A percentile compares a stretch with the other conserved stretches of the same genome.
Conservation (phyloP, 2,888 invertebrate genomes). For the Scaptomyza reducta region DNA sequence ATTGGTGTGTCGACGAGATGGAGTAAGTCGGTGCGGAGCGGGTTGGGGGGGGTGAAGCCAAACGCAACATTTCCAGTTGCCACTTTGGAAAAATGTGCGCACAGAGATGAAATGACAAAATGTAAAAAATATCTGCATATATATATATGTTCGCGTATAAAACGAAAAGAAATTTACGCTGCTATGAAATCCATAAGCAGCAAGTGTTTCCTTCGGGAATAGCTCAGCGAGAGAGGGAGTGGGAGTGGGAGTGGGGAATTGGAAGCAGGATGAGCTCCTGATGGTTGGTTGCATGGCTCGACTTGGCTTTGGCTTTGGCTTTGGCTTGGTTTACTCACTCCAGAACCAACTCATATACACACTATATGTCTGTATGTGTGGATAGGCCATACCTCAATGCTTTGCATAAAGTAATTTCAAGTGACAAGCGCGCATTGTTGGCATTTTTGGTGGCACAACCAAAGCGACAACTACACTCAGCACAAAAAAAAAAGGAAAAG, state of each 20-base stretch:
- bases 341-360: constrained; percentile 5
- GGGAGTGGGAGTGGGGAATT: not conserved
- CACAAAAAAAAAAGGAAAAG: not conserved
- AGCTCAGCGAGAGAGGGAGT: not conserved
- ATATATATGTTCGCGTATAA: constrained; percentile 12
- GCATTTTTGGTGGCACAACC: constrained; percentile 47
- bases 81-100: constrained; percentile 58
- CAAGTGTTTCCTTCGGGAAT: constrained; percentile 61
- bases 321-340: constrained; percentile 10
- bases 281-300: constrained; percentile 18
- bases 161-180: constrained; percentile 36
- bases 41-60: constrained; percentile 9
- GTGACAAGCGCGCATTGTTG: constrained; percentile 66
- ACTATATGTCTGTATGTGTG: constrained; percentile 1
- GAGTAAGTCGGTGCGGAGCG: not conserved
- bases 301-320: constrained; percentile 16
- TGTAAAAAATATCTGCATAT: not conserved
- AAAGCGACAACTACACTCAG: constrained; percentile 6
- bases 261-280: constrained; percentile 42
- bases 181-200: constrained; percentile 64
- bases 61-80: constrained; percentile 49
- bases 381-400: constrained; percentile 26
- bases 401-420: constrained; percentile 68
- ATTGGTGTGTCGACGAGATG: constrained; percentile 42
- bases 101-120: constrained; percentile 50